Base-by-base conservation (phyloP, 1,140 invertebrate species). In the Lordiphosa mommai region DNA sequence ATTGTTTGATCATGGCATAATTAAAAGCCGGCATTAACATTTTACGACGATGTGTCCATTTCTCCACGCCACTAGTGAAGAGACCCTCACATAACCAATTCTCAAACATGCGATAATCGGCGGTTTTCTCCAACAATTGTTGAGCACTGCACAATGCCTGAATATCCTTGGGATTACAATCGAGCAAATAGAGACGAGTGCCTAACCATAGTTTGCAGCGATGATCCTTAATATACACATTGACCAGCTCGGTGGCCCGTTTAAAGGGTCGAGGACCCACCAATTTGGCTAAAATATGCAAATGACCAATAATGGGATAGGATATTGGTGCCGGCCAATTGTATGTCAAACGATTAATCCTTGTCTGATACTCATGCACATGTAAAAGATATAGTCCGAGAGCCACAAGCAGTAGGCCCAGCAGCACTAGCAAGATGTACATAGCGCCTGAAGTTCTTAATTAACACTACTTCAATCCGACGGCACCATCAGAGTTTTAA, bases 11-110 rank as follows among this genome's bases (percentile, higher is more conserved):
- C 77, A 97, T 95, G 66, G 93, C 93, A 77, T 97, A 97, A 87
- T 97, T 96, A 86, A 98, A 98, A 0, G 95, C 93, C 1, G 96
- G 95, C 1, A 95, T 96, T 6, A 98, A 86, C 47, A 97, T 91
- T 89, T 95, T 96, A 30, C 96, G 90, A 38, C 95, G 90, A 0
- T 87, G 72, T 14, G 91, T 91, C 96, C 96, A 98, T 90, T 96
- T 96, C 1, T 89, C 87, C 23, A 94, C 94, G 50, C 71, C 23
- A 41, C 92, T 92, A 0, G 92, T 93, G 1, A 94, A 86, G 14
- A 95, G 86, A 36, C 94, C 94, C 6, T 90, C 90, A 6, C 90
- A 89, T 2, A 95, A 89, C 93, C 93, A 95, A 4, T 92, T 91
- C 48, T 91, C 86, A 0, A 95, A 86, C 47, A 93, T 91, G 1